A percentile compares a stretch with the other conserved stretches of the same genome.
These are phyloP conservation scores for Brachionus plicatilis DNA, from an alignment of 1,140 invertebrate species.

Conservation along the genomic window DNA sequence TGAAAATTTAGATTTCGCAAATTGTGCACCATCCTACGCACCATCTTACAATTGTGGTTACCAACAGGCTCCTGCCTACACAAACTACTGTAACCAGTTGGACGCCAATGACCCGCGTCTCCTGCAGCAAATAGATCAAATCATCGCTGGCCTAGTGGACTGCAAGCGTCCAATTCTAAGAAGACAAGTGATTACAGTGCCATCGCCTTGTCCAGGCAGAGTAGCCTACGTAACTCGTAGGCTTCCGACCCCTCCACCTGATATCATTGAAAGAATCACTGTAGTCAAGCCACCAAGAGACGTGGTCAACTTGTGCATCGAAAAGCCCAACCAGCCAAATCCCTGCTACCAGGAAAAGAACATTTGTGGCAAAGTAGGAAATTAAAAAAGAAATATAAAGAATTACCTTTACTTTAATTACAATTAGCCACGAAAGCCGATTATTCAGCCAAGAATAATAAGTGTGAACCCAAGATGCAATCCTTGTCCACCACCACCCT, in stretches of 20 bases:
- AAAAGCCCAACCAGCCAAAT: slow-evolving; percentile 9
- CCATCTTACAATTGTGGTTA: neutral
- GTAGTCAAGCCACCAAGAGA: slow-evolving; percentile 40
- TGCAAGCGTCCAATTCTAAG: slow-evolving; percentile 27
- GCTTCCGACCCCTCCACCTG: slow-evolving; percentile 31
- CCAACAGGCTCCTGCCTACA: neutral
- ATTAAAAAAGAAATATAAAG: neutral
- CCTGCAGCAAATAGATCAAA: slow-evolving; percentile 35
- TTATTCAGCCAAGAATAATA: slow-evolving; percentile 35
- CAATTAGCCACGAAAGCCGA: slow-evolving; percentile 22
- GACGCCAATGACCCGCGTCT: slow-evolving; percentile 16
- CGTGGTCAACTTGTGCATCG: slow-evolving; percentile 31
- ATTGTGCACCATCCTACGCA: neutral
- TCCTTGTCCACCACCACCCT: neutral
- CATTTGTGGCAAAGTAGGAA: slow-evolving; percentile 22
- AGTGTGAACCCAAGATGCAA: neutral
- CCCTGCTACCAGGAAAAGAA: slow-evolving; percentile 35
- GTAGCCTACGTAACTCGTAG: slow-evolving; percentile 32
- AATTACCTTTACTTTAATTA: neutral
- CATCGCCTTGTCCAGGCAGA: slow-evolving; percentile 25
- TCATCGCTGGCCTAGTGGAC: neutral
- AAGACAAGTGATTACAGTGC: slow-evolving; percentile 32
- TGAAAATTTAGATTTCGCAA: neutral
- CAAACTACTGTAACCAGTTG: slow-evolving; percentile 18
- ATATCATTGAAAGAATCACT: slow-evolving; percentile 38